Percentiles rank a stretch among this genome's conserved stretches.
Evolutionary conservation across 2,797 vertebrate genomes (phyloP).

Genomic region (Oryzias dopingdopingensis): DNA sequence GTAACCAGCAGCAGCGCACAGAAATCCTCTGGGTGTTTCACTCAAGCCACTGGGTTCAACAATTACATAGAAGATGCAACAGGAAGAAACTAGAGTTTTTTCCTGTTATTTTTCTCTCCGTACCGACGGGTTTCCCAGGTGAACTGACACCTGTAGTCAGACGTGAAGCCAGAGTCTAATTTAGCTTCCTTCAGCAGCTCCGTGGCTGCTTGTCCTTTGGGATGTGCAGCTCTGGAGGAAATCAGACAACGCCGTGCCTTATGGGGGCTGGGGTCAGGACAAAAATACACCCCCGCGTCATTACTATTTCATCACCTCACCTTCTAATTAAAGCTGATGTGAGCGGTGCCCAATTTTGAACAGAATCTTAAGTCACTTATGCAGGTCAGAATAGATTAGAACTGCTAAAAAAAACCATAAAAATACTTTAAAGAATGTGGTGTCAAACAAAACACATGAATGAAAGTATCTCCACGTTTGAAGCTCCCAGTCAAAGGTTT

Average conservation of each 20-base stretch:
- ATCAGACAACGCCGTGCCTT: background rate
- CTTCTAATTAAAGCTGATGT: slow-evolving; percentile 59
- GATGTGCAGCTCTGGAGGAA: slow-evolving; percentile 7
- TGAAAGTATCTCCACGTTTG: too few species aligned
- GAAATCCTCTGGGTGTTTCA: background rate
- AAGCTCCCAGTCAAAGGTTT: too few species aligned
- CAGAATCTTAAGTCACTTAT: slow-evolving; percentile 46
- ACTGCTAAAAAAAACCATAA: slow-evolving; percentile 27
- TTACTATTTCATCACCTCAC: slow-evolving; percentile 47
- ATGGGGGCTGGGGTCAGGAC: background rate
- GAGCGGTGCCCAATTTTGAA: slow-evolving; percentile 21
- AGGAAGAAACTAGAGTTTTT: background rate
- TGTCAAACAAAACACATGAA: too few species aligned
- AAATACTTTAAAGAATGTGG: too few species aligned
- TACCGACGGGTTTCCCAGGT: background rate
- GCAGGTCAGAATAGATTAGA: slow-evolving; percentile 29
- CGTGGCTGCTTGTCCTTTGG: slow-evolving; percentile 25
- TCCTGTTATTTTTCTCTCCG: too few species aligned
- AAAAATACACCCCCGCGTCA: slow-evolving; percentile 18
- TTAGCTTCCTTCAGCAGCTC: slow-evolving; percentile 24
- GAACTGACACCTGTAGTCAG: slow-evolving; percentile 2
- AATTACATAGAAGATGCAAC: background rate
- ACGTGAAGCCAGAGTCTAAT: slow-evolving; percentile 16
- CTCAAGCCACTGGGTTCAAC: slow-evolving; percentile 3
- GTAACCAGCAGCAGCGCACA: slow-evolving; percentile 16